These are phyloP conservation scores for Montipora foliosa DNA, from an alignment of 64 coral and sea anemone species.

Conservation along the genomic window DNA sequence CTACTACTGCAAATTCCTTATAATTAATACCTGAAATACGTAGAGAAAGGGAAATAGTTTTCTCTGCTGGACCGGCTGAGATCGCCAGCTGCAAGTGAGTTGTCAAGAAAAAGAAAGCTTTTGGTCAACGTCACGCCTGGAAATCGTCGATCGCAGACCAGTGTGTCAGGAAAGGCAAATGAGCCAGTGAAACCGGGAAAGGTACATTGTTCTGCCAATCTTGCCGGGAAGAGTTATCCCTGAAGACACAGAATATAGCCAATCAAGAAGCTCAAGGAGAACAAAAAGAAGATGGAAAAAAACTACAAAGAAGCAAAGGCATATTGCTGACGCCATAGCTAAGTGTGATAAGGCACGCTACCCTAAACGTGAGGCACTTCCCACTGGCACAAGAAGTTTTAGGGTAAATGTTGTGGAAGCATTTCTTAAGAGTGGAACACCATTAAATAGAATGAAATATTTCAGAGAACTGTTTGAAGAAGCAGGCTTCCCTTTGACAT, in stretches of 20 bases:
- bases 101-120: slow-evolving; percentile 52
- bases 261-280: slow-evolving; percentile 54
- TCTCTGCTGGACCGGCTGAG: slow-evolving; percentile 19
- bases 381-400: slow-evolving; percentile 46
- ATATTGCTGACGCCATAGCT: slow-evolving; percentile 45
- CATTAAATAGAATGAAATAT: slow-evolving; percentile 28
- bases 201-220: slow-evolving; percentile 16
- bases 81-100: slow-evolving; percentile 28
- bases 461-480: slow-evolving; percentile 68
- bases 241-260: slow-evolving; percentile 43
- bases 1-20: slow-evolving; percentile 6
- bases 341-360: slow-evolving; percentile 60
- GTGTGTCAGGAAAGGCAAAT: neutral
- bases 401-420: slow-evolving; percentile 54
- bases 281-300: slow-evolving; percentile 60
- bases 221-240: slow-evolving; percentile 27
- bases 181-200: neutral
- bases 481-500: slow-evolving; percentile 47
- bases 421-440: slow-evolving; percentile 69
- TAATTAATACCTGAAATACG: slow-evolving; percentile 16
- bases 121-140: slow-evolving; percentile 18
- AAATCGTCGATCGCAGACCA: slow-evolving; percentile 31
- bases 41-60: slow-evolving; percentile 56
- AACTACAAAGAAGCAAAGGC: slow-evolving; percentile 10
- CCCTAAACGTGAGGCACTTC: slow-evolving; percentile 58